Evolutionary conservation across 64 coral and sea anemone species (phyloP), one percentile per base, ranked within the genome.

Genomic region (Porites lutea): DNA sequence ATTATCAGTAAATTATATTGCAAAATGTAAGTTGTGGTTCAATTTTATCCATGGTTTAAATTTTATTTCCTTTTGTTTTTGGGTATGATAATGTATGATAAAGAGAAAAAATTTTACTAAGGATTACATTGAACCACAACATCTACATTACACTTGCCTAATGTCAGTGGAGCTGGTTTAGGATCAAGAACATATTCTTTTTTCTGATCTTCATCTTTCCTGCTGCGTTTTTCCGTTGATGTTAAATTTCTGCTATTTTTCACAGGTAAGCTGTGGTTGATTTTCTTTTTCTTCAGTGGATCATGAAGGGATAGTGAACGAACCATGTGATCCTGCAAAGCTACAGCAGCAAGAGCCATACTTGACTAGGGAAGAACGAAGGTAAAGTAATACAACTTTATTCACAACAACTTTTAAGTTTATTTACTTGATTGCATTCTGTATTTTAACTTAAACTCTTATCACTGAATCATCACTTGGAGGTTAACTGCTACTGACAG

Each of bases 111-210:
- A 0, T 37, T 37, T 0, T 0, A 37, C 27, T 1, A 90, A 14
- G 48, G 3, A 51, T 22, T 19, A n/a, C 65, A 64, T 8, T 47
- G 27, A 7, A 54, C n/a, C 73, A 71, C n/a, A 3, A n/a, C 7
- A 15, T 15, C 54, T 57, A 1, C 7, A 57, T 57, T 57, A 57
- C 54, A 57, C 27, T 55, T 57, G 96, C 97, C 97, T 79, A 99
- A 80, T 11, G 83, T 96, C 47, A 96, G 53, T 19, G 94, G 89
- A 68, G 94, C 88, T 79, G 90, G 94, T 72, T 96, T 96, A 14
- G 97, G 94, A 79, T 96, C 97, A 50, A 99, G 88, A 59, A 94
- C 94, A 88, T 94, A 99, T 72, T 99, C 97, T 46, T 83, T 15
- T 51, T 83, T 73, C 0, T 47, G 45, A 79, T 86, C 64, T 20